Conservation (phyloP, 2,888 invertebrate species). For the Polydrusus tereticollis region DNA sequence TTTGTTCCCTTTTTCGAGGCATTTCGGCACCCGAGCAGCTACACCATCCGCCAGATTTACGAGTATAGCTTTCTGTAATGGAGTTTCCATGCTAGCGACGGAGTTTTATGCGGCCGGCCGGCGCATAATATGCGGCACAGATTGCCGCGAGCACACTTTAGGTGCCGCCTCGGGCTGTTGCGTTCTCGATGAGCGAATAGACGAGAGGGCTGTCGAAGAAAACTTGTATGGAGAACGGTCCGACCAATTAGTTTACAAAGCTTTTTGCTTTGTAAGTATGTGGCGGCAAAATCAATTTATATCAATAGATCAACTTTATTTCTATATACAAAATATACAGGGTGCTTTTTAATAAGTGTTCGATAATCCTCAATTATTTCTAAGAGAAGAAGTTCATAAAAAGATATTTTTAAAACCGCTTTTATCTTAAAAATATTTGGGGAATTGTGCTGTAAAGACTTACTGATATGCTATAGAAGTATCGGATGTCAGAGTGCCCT, state of each 20-base stretch:
- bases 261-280: background rate
- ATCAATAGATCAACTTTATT: no score
- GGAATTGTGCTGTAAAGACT: no score
- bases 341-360: no score
- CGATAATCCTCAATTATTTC: no score
- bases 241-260: background rate
- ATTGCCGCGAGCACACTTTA: conserved; percentile 63
- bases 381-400: no score
- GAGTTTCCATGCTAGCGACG: conserved; percentile 67
- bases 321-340: no score
- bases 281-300: no score
- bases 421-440: no score
- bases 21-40: conserved; percentile 52
- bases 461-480: no score
- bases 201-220: conserved; percentile 20
- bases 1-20: conserved; percentile 43
- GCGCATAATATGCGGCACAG: conserved; percentile 62
- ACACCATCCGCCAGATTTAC: conserved; percentile 61
- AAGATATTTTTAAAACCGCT: no score
- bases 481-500: no score
- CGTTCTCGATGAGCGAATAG: conserved; percentile 38
- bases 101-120: conserved; percentile 66
- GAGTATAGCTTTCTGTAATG: conserved; percentile 67
- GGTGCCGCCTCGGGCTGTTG: conserved; percentile 61
- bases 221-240: conserved; percentile 21